These are phyloP conservation scores for Conus betulinus DNA, from an alignment of 1,140 invertebrate species.

Conservation along the genomic window DNA sequence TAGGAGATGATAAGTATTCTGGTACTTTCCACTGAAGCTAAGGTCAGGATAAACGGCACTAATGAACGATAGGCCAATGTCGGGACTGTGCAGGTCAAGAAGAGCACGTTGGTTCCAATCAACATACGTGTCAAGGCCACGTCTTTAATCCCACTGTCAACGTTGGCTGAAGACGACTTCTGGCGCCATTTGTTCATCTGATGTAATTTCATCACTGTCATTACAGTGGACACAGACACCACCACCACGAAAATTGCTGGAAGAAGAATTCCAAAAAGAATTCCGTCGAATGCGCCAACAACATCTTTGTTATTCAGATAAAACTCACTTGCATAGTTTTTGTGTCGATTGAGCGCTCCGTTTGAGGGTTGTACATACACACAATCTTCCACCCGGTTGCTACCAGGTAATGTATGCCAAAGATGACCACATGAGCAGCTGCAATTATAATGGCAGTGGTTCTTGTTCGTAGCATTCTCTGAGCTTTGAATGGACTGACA, in stretches of 20 bases:
- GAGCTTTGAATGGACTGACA: not conserved
- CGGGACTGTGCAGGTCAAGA: not conserved
- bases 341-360: not conserved
- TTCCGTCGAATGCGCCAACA: not conserved
- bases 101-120: slow-evolving; percentile 12
- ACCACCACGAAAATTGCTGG: not conserved
- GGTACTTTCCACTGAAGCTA: slow-evolving; percentile 1
- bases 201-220: not conserved
- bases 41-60: not conserved
- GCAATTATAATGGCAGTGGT: slow-evolving; percentile 14
- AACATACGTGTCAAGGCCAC: slow-evolving; percentile 12
- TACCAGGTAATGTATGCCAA: not conserved
- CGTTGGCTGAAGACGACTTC: slow-evolving; percentile 10
- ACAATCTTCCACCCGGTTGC: not conserved
- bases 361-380: slow-evolving; percentile 8
- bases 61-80: not conserved
- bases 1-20: not conserved
- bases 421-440: not conserved
- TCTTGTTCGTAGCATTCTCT: not conserved
- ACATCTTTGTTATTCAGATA: not conserved
- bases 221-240: not conserved
- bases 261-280: not conserved
- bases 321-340: slow-evolving; percentile 4
- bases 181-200: not conserved
- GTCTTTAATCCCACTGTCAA: not conserved